phyloP scores from a whole-genome alignment of 2,797 vertebrate genomes.

The Acipenser ruthenus region DNA sequence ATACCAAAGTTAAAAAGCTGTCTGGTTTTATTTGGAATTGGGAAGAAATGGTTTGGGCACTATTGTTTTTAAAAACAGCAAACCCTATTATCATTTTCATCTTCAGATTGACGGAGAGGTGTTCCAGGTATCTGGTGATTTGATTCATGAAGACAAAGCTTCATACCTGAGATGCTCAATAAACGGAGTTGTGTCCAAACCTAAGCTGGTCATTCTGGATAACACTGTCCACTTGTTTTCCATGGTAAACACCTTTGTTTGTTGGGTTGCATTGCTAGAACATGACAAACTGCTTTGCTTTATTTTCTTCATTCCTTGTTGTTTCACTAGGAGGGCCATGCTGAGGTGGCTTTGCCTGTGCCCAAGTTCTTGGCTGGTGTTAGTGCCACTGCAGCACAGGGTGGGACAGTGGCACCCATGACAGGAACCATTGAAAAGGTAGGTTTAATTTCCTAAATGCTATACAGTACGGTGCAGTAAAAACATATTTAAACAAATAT shows the following conservation, averaged over 20 bases:
- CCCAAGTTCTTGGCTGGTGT: constrained; percentile 74
- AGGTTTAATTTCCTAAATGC: not conserved
- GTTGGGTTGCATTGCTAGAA: not conserved
- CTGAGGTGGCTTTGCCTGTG: constrained; percentile 69
- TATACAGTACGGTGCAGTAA: too few relatives aligned
- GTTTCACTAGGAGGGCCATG: constrained; percentile 63
- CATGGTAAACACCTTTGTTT: constrained; percentile 48
- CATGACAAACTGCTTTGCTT: not conserved
- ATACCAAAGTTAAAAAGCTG: too few relatives aligned
- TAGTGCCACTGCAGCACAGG: constrained; percentile 55
- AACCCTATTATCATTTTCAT: too few relatives aligned
- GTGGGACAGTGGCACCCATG: constrained; percentile 83
- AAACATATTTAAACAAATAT: too few relatives aligned
- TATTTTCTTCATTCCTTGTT: not conserved
- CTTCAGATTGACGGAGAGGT: constrained; percentile 63
- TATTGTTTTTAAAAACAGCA: too few relatives aligned
- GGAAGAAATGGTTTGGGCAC: too few relatives aligned
- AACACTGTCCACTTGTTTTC: constrained; percentile 82
- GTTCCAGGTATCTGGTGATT: constrained; percentile 68
- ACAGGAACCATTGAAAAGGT: constrained; percentile 96
- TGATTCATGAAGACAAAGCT: constrained; percentile 51
- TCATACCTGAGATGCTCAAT: constrained; percentile 74
- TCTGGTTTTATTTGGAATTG: too few relatives aligned
- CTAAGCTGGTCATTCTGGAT: constrained; percentile 78
- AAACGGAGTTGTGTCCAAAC: constrained; percentile 65